Evolutionary conservation across 2,797 vertebrate species (phyloP), one percentile per base, ranked within the genome.

Genomic region (Oreochromis grahami): DNA sequence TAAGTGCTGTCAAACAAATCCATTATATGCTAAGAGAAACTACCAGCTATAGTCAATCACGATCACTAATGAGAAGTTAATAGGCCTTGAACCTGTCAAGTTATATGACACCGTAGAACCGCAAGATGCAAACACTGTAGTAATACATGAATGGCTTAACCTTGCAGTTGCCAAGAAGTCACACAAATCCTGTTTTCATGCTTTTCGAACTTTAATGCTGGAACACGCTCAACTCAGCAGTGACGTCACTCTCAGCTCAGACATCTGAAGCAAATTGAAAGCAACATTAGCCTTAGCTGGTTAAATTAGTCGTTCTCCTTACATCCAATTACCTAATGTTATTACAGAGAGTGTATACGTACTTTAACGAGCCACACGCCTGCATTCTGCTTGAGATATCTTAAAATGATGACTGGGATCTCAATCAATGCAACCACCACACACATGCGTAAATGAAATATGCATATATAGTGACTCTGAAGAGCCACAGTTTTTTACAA

Each of bases 311-410:
- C 12, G 2, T 4, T 5, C 1, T 8, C 0, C 0, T 19, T 51
- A 7, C 11, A 21, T 2, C 24, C 1, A 2, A 10, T 9, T 3
- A 76, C 53, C 1, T 4, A 78, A 4, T 2, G 2, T 65, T 55
- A 24, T 26, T 12, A 19, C 14, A 19, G 56, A 3, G 1, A 1
- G 0, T 3, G 38, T 58, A 43, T 45, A 86, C 96, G 84, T 65
- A 98, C 98, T 96, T 99, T 99, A 9, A 99, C 98, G 19, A 99
- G 95, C 98, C 98, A 99, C 84, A 99, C 97, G 2, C 97, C 98
- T 0, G 98, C 98, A 88, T 98, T 99, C 92, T 98, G 98, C 78
- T 99, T 99, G 98, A 97, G 98, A 99, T 99, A 19, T 51, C 93
- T 88, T 45, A 80, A 81, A 88, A 56, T 6, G 0, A 26, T 26